Conservation (phyloP, 2,888 invertebrate genomes). For the Caenorhabditis angaria region DNA sequence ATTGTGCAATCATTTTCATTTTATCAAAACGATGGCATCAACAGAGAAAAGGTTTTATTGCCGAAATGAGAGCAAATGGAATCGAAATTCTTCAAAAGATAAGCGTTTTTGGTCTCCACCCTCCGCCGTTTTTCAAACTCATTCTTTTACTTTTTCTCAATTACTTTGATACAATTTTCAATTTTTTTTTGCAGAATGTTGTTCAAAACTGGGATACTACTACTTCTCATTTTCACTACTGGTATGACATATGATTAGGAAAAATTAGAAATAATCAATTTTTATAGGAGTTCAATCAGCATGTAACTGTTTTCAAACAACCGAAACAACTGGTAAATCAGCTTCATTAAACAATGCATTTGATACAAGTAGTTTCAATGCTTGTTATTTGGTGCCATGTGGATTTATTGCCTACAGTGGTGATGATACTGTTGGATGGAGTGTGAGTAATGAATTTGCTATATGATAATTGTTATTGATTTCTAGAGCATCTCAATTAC, state of each 20-base stretch:
- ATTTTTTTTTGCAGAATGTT: constrained; percentile 28
- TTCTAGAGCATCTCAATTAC: neutral
- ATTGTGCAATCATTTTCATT: constrained; percentile 28
- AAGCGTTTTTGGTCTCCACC: constrained; percentile 25
- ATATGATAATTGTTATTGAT: neutral
- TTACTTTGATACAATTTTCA: constrained; percentile 2
- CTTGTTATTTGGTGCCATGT: constrained; percentile 16
- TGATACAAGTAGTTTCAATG: neutral
- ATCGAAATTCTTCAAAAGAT: constrained; percentile 17
- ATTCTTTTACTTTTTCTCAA: constrained; percentile 1
- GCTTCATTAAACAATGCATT: constrained; percentile 15
- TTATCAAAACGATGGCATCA: constrained; percentile 33
- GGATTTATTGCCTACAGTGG: constrained; percentile 32
- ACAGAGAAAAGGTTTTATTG: constrained; percentile 17
- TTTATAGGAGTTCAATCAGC: constrained; percentile 13
- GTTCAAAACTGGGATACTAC: constrained; percentile 12
- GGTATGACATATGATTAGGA: constrained; percentile 3
- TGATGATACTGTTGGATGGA: constrained; percentile 19
- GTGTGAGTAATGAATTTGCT: constrained; percentile 5
- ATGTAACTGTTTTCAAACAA: constrained; percentile 16
- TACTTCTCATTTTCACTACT: constrained; percentile 6
- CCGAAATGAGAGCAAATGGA: constrained; percentile 20
- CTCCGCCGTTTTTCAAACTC: neutral
- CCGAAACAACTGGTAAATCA: constrained; percentile 2
- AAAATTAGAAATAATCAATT: neutral